Evolutionary conservation across 2,113 vertebrate genomes (phyloP).

Genomic region (Hystrix cristata): DNA sequence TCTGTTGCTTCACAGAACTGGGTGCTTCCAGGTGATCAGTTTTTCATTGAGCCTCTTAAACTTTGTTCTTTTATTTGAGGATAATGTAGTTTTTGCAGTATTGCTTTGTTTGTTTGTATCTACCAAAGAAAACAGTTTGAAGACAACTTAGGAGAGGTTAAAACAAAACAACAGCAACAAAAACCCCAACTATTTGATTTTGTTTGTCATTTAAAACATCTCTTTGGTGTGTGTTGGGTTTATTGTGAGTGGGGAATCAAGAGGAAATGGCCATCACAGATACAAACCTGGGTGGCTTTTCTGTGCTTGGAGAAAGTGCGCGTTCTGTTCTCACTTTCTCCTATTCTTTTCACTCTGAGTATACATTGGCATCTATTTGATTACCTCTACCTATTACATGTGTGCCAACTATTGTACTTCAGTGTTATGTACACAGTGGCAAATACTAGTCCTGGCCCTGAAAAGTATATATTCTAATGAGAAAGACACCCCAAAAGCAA

Average conservation of each 20-base stretch:
- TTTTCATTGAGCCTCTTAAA: neutral
- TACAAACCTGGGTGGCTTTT: neutral
- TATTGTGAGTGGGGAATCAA: neutral
- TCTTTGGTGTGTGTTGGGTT: neutral
- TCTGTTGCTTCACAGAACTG: neutral
- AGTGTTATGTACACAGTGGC: neutral
- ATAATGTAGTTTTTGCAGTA: neutral
- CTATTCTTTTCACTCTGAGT: neutral
- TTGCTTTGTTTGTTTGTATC: neutral
- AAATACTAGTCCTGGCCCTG: neutral
- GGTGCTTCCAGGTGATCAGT: neutral
- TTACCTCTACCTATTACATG: neutral
- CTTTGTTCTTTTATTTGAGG: neutral
- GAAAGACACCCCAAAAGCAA: neutral
- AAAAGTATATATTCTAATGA: neutral
- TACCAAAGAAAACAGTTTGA: neutral
- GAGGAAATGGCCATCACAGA: neutral
- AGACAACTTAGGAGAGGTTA: neutral
- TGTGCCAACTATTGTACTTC: neutral
- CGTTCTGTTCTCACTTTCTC: neutral
- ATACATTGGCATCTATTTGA: neutral
- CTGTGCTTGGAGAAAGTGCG: neutral
- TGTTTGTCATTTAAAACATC: neutral
- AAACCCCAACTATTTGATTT: neutral
- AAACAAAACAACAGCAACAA: neutral